Base-by-base conservation (phyloP, 2,888 invertebrate species). In the Thereva nobilitata region DNA sequence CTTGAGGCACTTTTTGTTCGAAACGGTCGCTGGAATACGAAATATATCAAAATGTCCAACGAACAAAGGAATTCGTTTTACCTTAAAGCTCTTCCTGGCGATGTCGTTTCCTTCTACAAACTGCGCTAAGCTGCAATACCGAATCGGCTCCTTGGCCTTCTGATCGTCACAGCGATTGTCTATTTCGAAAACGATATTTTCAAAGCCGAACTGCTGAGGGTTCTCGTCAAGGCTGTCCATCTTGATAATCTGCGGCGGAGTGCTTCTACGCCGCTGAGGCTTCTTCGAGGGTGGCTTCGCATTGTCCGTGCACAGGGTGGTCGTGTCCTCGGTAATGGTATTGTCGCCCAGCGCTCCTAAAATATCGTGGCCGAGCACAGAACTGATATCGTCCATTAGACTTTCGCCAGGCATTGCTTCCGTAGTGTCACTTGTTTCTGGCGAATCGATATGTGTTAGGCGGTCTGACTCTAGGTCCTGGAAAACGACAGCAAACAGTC, bases 51-150 rank as follows among this genome's bases (percentile, higher is more conserved):
- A 52, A 49, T 38, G 35, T 50, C 44, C 35, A 41, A 10, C 7
- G 41, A 2, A 5, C 12, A 37, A n/a, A 35, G 23, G 9, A 34
- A 41, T 63, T 45, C 10, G 8, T 5, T 45, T 41, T 75, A 81
- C 80, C 78, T 87, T 89, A 76, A 92, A 90, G 3, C 92, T 92
- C 76, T 87, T 86, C 54, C 91, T 84, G 0, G 89, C 91, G 69
- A 93, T 92, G 77, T 93, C 92, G 78, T 86, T 92, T 23, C 91
- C 92, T 80, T 92, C 92, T 68, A 89, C 90, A 75, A 92, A 92
- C 72, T 91, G 88, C 1, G 92, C 92, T 74, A 93, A 81, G 75
- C 91, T 91, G 77, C 91, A 91, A 75, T 88, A 90, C 71, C 87
- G 88, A 53, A 86, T 84, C 64, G 87, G 86, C 72, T 86, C 85